Percentiles rank a stretch among this genome's conserved stretches.
Evolutionary conservation across 1,140 invertebrate species (phyloP).

Genomic region (Trichonephila clavata): DNA sequence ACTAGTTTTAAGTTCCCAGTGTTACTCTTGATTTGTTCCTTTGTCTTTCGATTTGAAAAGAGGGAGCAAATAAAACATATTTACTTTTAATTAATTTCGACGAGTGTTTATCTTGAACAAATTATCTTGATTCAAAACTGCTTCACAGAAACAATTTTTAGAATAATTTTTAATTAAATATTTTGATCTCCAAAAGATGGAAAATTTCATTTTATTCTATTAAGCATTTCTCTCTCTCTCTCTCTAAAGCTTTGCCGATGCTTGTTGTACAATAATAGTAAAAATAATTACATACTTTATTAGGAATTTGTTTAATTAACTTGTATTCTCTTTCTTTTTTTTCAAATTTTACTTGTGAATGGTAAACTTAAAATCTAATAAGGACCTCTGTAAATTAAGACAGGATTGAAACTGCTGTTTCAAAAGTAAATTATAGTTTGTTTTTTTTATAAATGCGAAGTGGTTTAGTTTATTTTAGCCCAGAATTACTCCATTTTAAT

Average conservation of each 20-base stretch:
- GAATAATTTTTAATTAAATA: conserved; percentile 41
- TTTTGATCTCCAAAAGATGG: neutral
- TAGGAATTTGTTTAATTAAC: conserved; percentile 2
- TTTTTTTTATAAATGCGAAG: neutral
- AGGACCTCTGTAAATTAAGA: neutral
- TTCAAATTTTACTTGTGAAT: neutral
- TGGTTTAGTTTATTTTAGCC: neutral
- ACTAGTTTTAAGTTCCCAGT: neutral
- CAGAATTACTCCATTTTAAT: neutral
- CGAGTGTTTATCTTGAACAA: conserved; percentile 32
- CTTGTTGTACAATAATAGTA: neutral
- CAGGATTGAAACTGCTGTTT: neutral
- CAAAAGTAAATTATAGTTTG: neutral
- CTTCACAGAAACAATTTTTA: neutral
- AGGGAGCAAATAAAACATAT: neutral
- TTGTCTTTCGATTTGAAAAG: conserved; percentile 25
- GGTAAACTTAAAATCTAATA: conserved; percentile 14
- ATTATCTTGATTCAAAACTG: conserved; percentile 42
- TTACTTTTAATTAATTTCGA: conserved; percentile 52
- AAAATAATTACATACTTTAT: neutral
- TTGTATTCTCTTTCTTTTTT: neutral
- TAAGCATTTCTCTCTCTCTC: neutral
- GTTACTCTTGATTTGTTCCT: conserved; percentile 27
- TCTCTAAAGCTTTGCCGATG: neutral
- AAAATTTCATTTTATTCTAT: conserved; percentile 16